Evolutionary conservation across 2,888 invertebrate genomes (phyloP), one percentile per base, ranked within the genome.

Genomic region (Hemicrepidius hirtus): DNA sequence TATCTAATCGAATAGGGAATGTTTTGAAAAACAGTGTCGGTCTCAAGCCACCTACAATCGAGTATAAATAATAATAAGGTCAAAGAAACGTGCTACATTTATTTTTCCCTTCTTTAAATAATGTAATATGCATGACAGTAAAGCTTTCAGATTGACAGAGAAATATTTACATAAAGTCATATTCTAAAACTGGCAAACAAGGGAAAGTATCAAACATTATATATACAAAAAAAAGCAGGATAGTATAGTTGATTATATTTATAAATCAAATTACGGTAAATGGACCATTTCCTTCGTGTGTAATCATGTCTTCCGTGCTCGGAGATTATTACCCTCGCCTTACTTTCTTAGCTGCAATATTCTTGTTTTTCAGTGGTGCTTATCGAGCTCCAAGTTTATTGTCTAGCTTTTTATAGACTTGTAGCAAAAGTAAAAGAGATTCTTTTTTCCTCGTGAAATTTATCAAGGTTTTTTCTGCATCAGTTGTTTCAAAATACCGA

Each of bases 261-360:
- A 81, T 80, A 79, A 81, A 81, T 80, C 80, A 78, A 80, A 80
- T 81, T 78, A 80, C 71, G 66, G 75, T 73, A 78, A 80, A 79
- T 77, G 80, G 79, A 78, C 79, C 79, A 78, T 80, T 80, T 80
- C 79, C 79, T 76, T 73, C 69, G 77, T 71, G 74, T 75, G 79
- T 80, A 78, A 80, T 81, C 79, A 76, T 78, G 77, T 72, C 75
- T 80, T 79, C 77, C 80, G 78, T 79, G 77, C 75, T 76, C 77
- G 75, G 78, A 78, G 77, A 80, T 81, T 81, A 79, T 78, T 79
- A 71, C 77, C 68, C 76, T 76, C 75, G 71, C 73, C 74, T 71
- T 74, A 74, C 71, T 75, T 77, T 76, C 74, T 72, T 71, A 71
- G 71, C 71, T 71, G 66, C 71, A 71, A 71, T 71, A 71, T 71